Evolutionary conservation across 1,140 invertebrate genomes (phyloP).

Genomic region (Meloidogyne hapla): DNA sequence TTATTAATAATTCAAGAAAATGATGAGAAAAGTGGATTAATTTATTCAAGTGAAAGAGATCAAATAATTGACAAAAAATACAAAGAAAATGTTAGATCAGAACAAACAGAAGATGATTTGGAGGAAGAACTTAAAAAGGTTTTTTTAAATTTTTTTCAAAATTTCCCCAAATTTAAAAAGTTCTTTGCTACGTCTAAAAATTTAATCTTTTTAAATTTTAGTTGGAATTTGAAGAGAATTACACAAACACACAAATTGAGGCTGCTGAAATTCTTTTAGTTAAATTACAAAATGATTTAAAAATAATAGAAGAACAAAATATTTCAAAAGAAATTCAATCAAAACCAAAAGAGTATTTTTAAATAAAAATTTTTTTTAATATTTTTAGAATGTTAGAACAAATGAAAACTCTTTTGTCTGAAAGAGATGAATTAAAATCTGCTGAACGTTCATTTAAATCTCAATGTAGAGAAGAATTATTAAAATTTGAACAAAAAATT

Average conservation of each 20-base stretch:
- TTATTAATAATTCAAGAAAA: background rate
- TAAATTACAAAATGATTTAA: slow-evolving; percentile 1
- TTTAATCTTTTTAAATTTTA: too few species aligned
- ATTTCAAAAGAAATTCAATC: slow-evolving; percentile 6
- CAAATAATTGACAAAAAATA: background rate
- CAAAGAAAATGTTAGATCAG: background rate
- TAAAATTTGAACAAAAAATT: too few species aligned
- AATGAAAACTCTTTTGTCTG: too few species aligned
- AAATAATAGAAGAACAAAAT: background rate
- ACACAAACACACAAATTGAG: too few species aligned
- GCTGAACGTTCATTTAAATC: too few species aligned
- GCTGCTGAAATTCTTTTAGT: background rate
- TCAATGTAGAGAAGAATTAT: too few species aligned
- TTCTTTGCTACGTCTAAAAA: too few species aligned
- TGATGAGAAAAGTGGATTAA: background rate
- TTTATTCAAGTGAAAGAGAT: background rate
- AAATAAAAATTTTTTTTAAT: slow-evolving; percentile 45
- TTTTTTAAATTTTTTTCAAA: background rate
- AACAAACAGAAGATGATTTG: background rate
- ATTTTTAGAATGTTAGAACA: slow-evolving; percentile 69
- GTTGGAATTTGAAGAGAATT: too few species aligned
- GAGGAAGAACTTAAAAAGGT: background rate
- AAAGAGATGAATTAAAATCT: too few species aligned
- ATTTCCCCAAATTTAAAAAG: too few species aligned
- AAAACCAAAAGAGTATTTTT: background rate